Percentiles rank a stretch among this genome's conserved stretches.
These are phyloP conservation scores for Prolemur simus DNA, from an alignment of 2,113 vertebrate species.

Conservation along the genomic window DNA sequence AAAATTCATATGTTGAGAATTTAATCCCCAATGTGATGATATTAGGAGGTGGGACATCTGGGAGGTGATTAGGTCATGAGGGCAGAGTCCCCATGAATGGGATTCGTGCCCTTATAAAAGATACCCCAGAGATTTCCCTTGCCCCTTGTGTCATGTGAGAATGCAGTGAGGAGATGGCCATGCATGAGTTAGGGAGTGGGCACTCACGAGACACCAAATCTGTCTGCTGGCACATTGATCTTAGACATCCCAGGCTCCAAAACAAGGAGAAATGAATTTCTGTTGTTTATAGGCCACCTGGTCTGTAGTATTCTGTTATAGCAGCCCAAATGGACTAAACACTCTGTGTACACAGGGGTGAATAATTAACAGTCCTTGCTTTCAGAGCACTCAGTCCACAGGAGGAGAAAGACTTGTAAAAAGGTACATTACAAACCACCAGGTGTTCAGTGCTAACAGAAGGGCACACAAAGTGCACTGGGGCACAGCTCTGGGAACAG, in stretches of 20 bases:
- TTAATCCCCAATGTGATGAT: neutral
- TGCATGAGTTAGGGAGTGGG: neutral
- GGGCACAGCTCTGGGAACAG: neutral
- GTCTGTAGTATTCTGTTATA: neutral
- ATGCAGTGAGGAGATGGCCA: neutral
- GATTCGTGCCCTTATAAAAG: neutral
- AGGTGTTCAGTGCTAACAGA: neutral
- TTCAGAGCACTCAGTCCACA: neutral
- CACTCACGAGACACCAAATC: neutral
- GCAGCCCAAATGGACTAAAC: neutral
- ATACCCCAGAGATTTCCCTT: neutral
- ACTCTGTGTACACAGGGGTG: neutral
- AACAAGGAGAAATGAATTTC: neutral
- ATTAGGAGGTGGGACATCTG: neutral
- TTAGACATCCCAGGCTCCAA: neutral
- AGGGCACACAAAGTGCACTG: neutral
- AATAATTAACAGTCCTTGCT: neutral
- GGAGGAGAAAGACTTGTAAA: neutral
- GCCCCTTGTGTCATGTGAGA: neutral
- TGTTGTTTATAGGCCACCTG: neutral
- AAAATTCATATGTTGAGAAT: neutral
- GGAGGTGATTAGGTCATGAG: neutral
- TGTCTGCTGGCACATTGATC: neutral
- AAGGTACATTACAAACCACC: neutral
- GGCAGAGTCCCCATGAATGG: neutral